These are phyloP conservation scores for Drosophila triauraria DNA, from an alignment of 1,140 invertebrate species.

Conservation along the genomic window DNA sequence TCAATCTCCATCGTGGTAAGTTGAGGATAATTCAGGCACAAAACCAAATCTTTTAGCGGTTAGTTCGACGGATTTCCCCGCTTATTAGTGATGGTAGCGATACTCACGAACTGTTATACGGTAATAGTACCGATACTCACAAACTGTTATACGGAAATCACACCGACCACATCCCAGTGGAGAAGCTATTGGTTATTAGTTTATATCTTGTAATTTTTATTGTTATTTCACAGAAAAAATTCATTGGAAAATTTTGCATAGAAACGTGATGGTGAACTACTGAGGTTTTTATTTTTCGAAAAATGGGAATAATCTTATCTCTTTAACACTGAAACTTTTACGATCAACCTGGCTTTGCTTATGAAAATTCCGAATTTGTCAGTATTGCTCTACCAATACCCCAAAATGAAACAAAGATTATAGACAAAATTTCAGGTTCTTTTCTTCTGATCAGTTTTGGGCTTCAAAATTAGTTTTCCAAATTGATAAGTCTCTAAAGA, in stretches of 20 bases:
- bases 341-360: not conserved
- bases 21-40: constrained; percentile 48
- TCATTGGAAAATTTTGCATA: no score
- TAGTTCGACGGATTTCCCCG: not conserved
- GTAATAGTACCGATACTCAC: no score
- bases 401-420: constrained; percentile 27
- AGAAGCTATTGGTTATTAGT: no score
- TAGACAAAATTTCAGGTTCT: constrained; percentile 4
- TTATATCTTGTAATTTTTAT: no score
- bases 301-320: no score
- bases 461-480: constrained; percentile 37
- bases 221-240: no score
- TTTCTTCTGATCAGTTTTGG: constrained; percentile 27
- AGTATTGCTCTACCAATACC: constrained; percentile 10
- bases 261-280: no score
- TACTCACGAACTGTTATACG: not conserved
- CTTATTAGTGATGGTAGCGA: constrained; percentile 8
- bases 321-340: no score
- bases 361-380: not conserved
- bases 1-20: constrained; percentile 41
- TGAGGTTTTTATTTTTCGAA: no score
- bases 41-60: not conserved
- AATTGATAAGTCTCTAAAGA: constrained; percentile 7
- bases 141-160: no score
- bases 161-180: no score